phyloP scores from a whole-genome alignment of 2,888 invertebrate species.

The Lycophotia porphyrea region DNA sequence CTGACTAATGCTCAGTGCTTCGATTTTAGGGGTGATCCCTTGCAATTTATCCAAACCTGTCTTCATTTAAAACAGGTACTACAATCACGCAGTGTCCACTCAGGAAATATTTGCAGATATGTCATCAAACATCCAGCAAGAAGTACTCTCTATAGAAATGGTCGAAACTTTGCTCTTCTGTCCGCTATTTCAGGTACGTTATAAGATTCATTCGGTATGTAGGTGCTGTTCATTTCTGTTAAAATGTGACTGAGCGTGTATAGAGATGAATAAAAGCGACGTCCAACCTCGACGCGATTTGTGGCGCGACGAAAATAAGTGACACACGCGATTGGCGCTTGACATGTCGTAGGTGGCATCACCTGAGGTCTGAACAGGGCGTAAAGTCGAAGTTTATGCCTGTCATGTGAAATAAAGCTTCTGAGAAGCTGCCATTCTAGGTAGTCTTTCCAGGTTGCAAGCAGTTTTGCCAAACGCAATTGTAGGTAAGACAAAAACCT shows the following conservation, averaged over 20 bases:
- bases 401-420: neutral
- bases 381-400: neutral
- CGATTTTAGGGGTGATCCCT: neutral
- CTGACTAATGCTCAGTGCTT: neutral
- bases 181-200: constrained; percentile 83
- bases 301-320: neutral
- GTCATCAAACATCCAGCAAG: constrained; percentile 84
- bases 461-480: neutral
- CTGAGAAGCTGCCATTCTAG: neutral
- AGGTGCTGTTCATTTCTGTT: neutral
- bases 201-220: neutral
- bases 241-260: neutral
- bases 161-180: constrained; percentile 81
- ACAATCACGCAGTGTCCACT: constrained; percentile 82
- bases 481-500: neutral
- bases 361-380: neutral
- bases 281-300: neutral
- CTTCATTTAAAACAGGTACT: constrained; percentile 77
- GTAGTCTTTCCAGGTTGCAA: neutral
- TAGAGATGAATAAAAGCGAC: too few relatives aligned
- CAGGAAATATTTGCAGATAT: constrained; percentile 84
- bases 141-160: constrained; percentile 84
- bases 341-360: neutral
- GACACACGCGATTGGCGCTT: neutral
- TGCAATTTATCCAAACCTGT: neutral